Base-by-base conservation (phyloP, 2,888 invertebrate species). In the Apocheima hispidaria region DNA sequence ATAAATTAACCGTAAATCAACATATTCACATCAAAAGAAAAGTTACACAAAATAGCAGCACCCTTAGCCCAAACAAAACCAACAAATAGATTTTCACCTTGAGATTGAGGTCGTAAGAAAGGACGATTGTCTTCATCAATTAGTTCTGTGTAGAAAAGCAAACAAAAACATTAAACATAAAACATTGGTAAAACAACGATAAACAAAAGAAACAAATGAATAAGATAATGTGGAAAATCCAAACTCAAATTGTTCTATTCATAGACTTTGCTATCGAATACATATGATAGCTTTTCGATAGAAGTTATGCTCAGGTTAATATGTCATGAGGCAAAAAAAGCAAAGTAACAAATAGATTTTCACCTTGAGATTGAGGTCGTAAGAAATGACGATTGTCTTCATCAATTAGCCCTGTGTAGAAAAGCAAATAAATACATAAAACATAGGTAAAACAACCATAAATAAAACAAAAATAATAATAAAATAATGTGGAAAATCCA, bases 341-440 rank as follows among this genome's bases (percentile, higher is more conserved):
- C n/a, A n/a, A n/a, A 21, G 21, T 54, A 35, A 12, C 16, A 14
- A 21, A 16, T 33, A 26, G 9, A 40, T 14, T 73, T 68, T 86
- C 85, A 89, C 88, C 90, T 89, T 84, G 83, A 65, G 82, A 76
- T 52, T 81, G 65, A 65, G 79, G 66, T 33, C 60, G 43, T 5
- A 51, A 23, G 1, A 46, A n/a, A 38, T 50, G 51, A 23, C 50
- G 60, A 46, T 38, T 18, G 2, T 51, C 55, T 12, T 60, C 43
- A 7, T 60, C 43, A 71, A 79, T 69, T 68, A 81, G 79, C 73
- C 82, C 88, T 88, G 82, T 61, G 71, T 73, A 69, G 70, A 67
- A 74, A 71, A 70, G 63, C 66, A 75, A 67, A 71, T 54, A 70
- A 68, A 66, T 36, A 65, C 60, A 67, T 62, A 71, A 56, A 43